Evolutionary conservation across 2,113 vertebrate species (phyloP).

Genomic region (Rousettus leschenaultii): DNA sequence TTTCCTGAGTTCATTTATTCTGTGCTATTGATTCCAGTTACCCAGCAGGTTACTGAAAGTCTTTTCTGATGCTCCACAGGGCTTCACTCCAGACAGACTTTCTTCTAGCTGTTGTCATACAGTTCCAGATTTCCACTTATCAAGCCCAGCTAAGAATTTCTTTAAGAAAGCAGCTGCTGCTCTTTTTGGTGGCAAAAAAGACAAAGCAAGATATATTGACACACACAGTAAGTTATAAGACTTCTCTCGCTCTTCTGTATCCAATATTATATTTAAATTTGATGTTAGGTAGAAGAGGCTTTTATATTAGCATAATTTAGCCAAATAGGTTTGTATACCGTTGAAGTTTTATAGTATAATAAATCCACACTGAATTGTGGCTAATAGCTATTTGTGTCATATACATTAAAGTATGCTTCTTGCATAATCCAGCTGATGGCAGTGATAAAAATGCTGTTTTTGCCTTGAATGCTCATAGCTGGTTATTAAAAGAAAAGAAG

Average conservation of each 20-base stretch:
- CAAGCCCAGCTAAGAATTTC: slow-evolving; percentile 98
- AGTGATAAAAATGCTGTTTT: background rate
- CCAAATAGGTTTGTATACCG: background rate
- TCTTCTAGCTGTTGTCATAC: slow-evolving; percentile 95
- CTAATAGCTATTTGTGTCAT: background rate
- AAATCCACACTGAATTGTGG: background rate
- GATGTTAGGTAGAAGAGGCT: background rate
- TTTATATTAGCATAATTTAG: background rate
- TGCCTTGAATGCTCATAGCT: background rate
- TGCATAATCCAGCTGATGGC: background rate
- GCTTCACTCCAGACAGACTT: slow-evolving; percentile 96
- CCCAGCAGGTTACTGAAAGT: slow-evolving; percentile 1
- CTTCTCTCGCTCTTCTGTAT: background rate
- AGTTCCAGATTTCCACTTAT: slow-evolving; percentile 95
- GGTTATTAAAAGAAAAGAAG: background rate
- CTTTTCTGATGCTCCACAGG: slow-evolving; percentile 80
- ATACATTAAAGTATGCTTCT: background rate
- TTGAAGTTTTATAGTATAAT: background rate
- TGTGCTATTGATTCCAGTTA: accelerated
- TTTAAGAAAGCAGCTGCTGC: slow-evolving; percentile 98
- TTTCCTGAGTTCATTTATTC: background rate
- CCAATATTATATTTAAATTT: background rate
- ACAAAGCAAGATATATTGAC: slow-evolving; percentile 97
- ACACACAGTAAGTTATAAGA: slow-evolving; percentile 90
- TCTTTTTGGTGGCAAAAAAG: slow-evolving; percentile 96